Base-by-base conservation (phyloP, 2,113 vertebrate genomes). In the Probosciger aterrimus region DNA sequence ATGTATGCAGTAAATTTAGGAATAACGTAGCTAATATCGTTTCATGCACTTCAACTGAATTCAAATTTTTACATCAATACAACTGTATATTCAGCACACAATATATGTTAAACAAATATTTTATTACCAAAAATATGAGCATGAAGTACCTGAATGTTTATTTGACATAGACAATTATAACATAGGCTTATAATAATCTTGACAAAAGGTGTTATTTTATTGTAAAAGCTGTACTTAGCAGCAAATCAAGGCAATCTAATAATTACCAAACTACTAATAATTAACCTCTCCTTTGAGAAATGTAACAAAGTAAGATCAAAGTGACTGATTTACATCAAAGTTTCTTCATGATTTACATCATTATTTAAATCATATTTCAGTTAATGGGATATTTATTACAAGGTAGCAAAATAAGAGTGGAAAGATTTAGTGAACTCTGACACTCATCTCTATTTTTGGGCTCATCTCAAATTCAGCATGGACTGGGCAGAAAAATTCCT, bases 261-360 rank as follows among this genome's bases (percentile, higher is more conserved):
- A 93, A 96, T 95, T 96, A 91, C 84, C 59, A 70, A 94, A 93
- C 84, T 95, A 69, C 74, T 88, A 93, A 92, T 85, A 95, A 96
- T 95, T 92, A 97, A 95, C 94, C 70, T 91, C 81, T 85, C 89
- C 93, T 95, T 95, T 91, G 95, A 95, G 96, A 95, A 84, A 92
- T 79, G 86, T 79, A 95, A 95, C 89, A 80, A 92, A 89, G 81
- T 79, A 64, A 90, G 94, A 96, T 95, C 92, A 97, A 95, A 96
- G 95, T 82, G 63, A 86, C 81, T 52, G 31, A 95, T 92, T 91
- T 69, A 95, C 94, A 95, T 97, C 94, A 93, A 96, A 76, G 94
- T 82, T 95, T 74, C 90, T 93, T 71, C 70, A 55, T 92, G 83
- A 95, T 97, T 97, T 95, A 93, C n/a, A 91, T 93, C 89, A 73